Conservation (phyloP, 2,888 invertebrate genomes). For the Macrosiphum euphorbiae region DNA sequence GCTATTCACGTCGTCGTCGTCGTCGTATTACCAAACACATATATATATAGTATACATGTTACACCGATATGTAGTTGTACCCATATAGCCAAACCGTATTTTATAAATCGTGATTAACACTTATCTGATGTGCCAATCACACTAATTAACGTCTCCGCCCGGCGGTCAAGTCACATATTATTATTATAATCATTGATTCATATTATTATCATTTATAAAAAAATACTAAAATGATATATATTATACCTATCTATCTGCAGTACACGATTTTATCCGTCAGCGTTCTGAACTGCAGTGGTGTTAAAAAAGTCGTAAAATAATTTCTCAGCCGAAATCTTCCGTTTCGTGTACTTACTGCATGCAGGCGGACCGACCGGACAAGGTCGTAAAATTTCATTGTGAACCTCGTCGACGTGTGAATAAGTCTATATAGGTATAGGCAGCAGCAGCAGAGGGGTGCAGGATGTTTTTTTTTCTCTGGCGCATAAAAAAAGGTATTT, state of each 20-base stretch:
- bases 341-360: constrained; percentile 8
- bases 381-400: constrained; percentile 57
- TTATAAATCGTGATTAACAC: background rate
- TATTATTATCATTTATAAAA: background rate
- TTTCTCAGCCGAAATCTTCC: constrained; percentile 43
- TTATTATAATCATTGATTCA: background rate
- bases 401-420: constrained; percentile 56
- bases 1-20: no score
- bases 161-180: background rate
- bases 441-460: background rate
- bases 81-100: background rate
- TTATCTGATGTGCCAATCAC: background rate
- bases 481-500: constrained; percentile 35
- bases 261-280: background rate
- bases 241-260: no score
- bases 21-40: no score
- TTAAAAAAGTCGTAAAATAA: constrained; percentile 39
- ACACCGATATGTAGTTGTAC: background rate
- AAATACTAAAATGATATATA: background rate
- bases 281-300: background rate
- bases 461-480: constrained; percentile 39
- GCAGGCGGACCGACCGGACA: constrained; percentile 36
- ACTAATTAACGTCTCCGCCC: background rate
- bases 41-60: no score
- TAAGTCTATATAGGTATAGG: background rate